Evolutionary conservation across 37 sponge, comb jelly and placozoan species (phyloP).

Genomic region (Bolinopsis microptera): DNA sequence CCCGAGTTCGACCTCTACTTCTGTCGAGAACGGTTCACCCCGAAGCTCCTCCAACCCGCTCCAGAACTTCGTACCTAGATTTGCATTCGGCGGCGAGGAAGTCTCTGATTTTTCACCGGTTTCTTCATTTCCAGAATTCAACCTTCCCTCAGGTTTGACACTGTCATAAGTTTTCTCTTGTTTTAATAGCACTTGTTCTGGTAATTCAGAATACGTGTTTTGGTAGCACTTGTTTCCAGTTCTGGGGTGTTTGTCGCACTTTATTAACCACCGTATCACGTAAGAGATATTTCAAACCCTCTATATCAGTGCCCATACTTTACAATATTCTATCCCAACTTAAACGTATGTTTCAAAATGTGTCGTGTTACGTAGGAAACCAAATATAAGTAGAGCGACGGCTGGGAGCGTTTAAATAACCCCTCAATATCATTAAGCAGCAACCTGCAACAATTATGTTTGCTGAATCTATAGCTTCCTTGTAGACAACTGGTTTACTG

Average conservation of each 20-base stretch:
- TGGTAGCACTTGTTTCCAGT: too few relatives aligned
- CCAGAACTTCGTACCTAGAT: slow-evolving; percentile 39
- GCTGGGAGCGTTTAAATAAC: background rate
- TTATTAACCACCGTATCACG: too few relatives aligned
- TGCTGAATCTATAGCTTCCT: background rate
- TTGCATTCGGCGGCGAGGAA: background rate
- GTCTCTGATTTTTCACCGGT: slow-evolving; percentile 10
- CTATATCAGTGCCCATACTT: background rate
- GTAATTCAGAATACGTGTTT: too few relatives aligned
- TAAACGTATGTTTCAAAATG: background rate
- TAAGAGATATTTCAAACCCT: too few relatives aligned
- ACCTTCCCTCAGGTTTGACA: slow-evolving; percentile 10
- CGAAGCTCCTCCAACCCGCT: background rate
- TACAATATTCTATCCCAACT: background rate
- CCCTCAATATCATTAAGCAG: background rate
- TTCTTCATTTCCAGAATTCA: slow-evolving; percentile 33
- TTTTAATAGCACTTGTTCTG: too few relatives aligned
- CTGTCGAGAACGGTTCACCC: background rate
- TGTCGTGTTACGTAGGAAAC: background rate
- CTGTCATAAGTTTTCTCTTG: background rate
- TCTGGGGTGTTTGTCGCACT: too few relatives aligned
- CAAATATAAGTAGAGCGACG: background rate
- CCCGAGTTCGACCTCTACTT: background rate
- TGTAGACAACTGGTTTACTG: background rate
- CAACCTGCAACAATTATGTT: background rate